Evolutionary conservation across 1,140 invertebrate species (phyloP).

Genomic region (Plectrocnemia conspersa): DNA sequence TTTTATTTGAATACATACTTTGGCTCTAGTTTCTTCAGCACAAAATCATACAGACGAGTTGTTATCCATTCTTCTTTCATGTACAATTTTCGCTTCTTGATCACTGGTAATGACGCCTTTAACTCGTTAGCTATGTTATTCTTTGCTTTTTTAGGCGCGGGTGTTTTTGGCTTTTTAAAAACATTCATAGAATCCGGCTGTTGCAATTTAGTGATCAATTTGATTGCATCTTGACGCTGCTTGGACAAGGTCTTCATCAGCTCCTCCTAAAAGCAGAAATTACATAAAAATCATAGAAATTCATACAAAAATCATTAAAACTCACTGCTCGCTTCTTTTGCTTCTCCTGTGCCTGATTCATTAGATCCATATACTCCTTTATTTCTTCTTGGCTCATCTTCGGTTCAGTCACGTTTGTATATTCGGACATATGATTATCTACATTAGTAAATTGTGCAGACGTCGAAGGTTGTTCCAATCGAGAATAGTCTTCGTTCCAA

Average conservation of each 20-base stretch:
- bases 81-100: conserved; percentile 24
- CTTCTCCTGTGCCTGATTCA: conserved; percentile 10
- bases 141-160: too few species aligned
- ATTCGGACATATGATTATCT: too few species aligned
- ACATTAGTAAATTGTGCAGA: too few species aligned
- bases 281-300: not conserved
- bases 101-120: too few species aligned
- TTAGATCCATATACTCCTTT: conserved; percentile 9
- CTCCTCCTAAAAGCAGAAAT: conserved; percentile 6
- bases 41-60: conserved; percentile 25
- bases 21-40: conserved; percentile 23
- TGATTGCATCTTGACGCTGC: not conserved
- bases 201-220: conserved; percentile 1
- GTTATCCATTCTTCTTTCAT: conserved; percentile 33
- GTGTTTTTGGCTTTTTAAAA: not conserved
- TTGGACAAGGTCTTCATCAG: conserved; percentile 1
- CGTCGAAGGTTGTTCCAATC: too few species aligned
- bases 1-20: conserved; percentile 22
- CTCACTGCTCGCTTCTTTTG: conserved; percentile 10
- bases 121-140: too few species aligned
- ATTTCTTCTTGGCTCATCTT: too few species aligned
- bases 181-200: conserved; percentile 1
- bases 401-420: conserved; percentile 12
- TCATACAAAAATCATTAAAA: conserved; percentile 1
- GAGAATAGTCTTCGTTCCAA: too few species aligned